Evolutionary conservation across 2,113 vertebrate species (phyloP), one percentile per base, ranked within the genome.

Genomic region (Rhinoptilus africanus): DNA sequence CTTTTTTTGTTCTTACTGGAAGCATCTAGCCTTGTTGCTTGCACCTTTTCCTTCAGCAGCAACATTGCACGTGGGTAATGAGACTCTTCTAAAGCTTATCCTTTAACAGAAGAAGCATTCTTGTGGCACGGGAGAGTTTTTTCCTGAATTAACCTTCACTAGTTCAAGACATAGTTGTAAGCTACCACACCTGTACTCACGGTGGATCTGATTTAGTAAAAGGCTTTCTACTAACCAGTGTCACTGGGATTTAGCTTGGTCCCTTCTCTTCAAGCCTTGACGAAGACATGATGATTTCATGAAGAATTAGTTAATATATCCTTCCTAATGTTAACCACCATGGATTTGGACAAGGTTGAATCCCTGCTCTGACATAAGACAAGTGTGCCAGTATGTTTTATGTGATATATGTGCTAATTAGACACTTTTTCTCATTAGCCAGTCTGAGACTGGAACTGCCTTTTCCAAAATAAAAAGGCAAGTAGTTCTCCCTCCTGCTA

Each of bases 321-420:
- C 57, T 75, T 10, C 35, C 59, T 68, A 47, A 48, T 37, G 45
- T 27, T 57, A 77, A 85, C 32, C n/a, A 13, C 27, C 6, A 37
- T 78, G 77, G 56, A 67, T 83, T 91, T 59, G 59, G 64, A 41
- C 41, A 87, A 19, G 50, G 48, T n/a, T 57, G 32, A 63, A 91
- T 67, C 30, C 28, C 76, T 74, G 41, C 26, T 84, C 67, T 81
- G 64, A 54, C 30, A 66, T 35, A 53, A 83, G 63, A 79, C 18
- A 77, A 92, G 45, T 12, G 35, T 26, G 26, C 43, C 47, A 20
- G n/a, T 41, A 34, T 27, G 39, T 66, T 77, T 66, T 19, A 34
- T 48, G 32, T 64, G 80, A 89, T 84, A 91, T 89, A 67, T 77
- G 41, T 57, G 77, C 88, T 74, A 84, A 86, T 91, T 91, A 94